Evolutionary conservation across 2,797 vertebrate species (phyloP).

Genomic region (Glyptemys insculpta): DNA sequence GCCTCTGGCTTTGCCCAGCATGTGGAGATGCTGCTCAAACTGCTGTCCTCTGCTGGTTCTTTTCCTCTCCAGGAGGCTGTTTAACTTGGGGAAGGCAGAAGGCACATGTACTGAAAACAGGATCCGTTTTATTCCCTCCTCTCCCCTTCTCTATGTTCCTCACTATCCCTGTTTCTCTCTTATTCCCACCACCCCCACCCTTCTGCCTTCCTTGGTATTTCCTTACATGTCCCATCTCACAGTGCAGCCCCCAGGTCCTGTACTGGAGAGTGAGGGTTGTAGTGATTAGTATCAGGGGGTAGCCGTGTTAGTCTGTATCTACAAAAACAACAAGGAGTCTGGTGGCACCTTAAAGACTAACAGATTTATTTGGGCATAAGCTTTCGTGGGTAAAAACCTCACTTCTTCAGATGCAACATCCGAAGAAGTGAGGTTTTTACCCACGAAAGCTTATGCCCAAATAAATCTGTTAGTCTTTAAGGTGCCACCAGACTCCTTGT

Average conservation of each 20-base stretch:
- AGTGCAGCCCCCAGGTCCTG: background rate
- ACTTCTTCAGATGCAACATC: too few species aligned
- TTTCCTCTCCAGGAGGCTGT: background rate
- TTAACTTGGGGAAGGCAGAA: background rate
- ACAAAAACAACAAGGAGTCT: too few species aligned
- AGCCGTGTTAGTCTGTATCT: too few species aligned
- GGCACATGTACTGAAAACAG: background rate
- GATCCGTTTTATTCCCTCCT: background rate
- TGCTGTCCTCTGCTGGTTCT: background rate
- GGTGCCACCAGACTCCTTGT: too few species aligned
- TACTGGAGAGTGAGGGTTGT: background rate
- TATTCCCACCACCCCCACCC: background rate
- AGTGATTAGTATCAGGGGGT: too few species aligned
- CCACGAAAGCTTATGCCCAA: too few species aligned
- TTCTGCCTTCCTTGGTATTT: fast-evolving
- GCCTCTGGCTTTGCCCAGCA: background rate
- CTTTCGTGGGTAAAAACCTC: too few species aligned
- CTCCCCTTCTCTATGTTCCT: background rate
- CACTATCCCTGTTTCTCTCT: fast-evolving
- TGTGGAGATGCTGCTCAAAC: background rate
- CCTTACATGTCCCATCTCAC: background rate
- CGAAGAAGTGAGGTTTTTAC: too few species aligned
- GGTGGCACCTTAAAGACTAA: too few species aligned
- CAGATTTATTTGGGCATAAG: too few species aligned
- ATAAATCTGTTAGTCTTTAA: too few species aligned